These are phyloP conservation scores for Zoanthus sociatus DNA, from an alignment of 92 coral and sea anemone species.

Conservation along the genomic window DNA sequence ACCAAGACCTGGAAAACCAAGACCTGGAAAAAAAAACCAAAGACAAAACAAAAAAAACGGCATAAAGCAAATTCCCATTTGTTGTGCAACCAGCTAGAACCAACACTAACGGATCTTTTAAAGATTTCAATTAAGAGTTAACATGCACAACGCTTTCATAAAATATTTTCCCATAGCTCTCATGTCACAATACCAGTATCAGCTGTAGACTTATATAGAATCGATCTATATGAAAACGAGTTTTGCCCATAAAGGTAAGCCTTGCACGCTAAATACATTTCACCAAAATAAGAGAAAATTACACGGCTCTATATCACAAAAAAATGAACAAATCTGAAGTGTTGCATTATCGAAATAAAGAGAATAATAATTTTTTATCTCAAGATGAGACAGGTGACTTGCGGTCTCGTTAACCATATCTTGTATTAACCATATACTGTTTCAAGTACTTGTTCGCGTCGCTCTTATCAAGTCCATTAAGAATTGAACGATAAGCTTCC, in stretches of 20 bases:
- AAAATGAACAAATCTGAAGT: slow-evolving; percentile 13
- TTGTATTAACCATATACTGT: not conserved
- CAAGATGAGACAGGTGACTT: slow-evolving; percentile 14
- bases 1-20: too few species aligned
- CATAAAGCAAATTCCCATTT: not conserved
- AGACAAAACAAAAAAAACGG: too few species aligned
- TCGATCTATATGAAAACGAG: not conserved
- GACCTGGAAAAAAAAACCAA: too few species aligned
- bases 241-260: slow-evolving; percentile 32
- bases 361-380: slow-evolving; percentile 17
- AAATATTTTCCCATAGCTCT: not conserved
- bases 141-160: not conserved
- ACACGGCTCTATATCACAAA: slow-evolving; percentile 35
- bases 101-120: not conserved
- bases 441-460: not conserved
- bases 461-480: slow-evolving; percentile 1
- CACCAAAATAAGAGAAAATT: slow-evolving; percentile 47
- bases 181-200: not conserved
- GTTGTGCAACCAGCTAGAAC: not conserved
- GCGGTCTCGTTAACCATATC: slow-evolving; percentile 29
- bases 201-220: not conserved
- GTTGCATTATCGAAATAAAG: slow-evolving; percentile 32
- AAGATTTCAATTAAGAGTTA: not conserved
- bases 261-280: not conserved
- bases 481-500: not conserved